phyloP scores from a whole-genome alignment of 1,140 invertebrate genomes.

The Trissolcus basalis region DNA sequence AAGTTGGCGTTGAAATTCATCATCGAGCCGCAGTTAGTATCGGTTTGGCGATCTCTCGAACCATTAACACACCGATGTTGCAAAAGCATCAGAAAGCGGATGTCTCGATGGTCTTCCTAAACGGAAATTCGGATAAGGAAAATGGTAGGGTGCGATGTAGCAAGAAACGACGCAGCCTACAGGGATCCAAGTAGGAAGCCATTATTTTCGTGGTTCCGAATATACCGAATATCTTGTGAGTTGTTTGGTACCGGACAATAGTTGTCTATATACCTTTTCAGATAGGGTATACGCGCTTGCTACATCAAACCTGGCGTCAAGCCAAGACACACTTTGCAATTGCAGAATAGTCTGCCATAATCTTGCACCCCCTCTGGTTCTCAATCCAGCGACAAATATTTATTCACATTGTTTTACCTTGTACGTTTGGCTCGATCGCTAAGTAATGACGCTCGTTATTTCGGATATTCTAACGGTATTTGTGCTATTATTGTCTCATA shows the following conservation, averaged over 20 bases:
- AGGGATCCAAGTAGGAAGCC: slow-evolving; percentile 58
- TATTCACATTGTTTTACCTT: slow-evolving; percentile 67
- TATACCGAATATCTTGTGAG: slow-evolving; percentile 64
- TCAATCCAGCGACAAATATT: slow-evolving; percentile 61
- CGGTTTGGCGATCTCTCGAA: slow-evolving; percentile 33
- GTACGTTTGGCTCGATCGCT: slow-evolving; percentile 32
- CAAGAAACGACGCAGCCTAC: slow-evolving; percentile 52
- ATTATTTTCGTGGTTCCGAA: slow-evolving; percentile 69
- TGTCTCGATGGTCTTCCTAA: slow-evolving; percentile 43
- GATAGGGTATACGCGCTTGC: slow-evolving; percentile 58
- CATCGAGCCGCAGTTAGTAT: slow-evolving; percentile 31
- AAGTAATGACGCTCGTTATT: slow-evolving; percentile 60
- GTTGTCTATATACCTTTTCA: slow-evolving; percentile 53
- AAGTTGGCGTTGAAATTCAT: slow-evolving; percentile 9
- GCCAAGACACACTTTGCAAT: slow-evolving; percentile 70
- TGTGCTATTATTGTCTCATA: slow-evolving; percentile 26
- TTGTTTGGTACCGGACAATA: slow-evolving; percentile 66
- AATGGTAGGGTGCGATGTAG: slow-evolving; percentile 35
- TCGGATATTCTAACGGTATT: slow-evolving; percentile 57
- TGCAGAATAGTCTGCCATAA: slow-evolving; percentile 59
- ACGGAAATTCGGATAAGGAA: slow-evolving; percentile 58
- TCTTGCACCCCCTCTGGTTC: slow-evolving; percentile 30
- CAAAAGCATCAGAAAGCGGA: slow-evolving; percentile 34
- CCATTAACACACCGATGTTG: slow-evolving; percentile 35
- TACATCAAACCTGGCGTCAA: slow-evolving; percentile 65